A percentile compares a stretch with the other conserved stretches of the same genome.
Evolutionary conservation across 2,797 vertebrate species (phyloP).

Genomic region (Prionace glauca): DNA sequence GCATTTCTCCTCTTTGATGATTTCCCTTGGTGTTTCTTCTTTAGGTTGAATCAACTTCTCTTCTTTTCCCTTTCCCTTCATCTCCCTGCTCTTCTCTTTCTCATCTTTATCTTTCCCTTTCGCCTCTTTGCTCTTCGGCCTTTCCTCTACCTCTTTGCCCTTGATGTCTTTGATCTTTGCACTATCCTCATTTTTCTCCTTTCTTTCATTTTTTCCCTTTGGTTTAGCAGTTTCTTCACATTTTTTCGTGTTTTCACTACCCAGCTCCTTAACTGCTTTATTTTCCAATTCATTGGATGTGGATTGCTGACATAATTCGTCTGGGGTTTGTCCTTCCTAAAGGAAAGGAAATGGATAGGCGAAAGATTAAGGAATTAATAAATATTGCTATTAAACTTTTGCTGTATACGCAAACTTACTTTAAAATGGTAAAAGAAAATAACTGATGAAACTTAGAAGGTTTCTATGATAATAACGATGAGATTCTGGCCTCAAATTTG

Average conservation of each 20-base stretch:
- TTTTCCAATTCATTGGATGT: neutral
- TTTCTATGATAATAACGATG: neutral
- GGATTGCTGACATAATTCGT: neutral
- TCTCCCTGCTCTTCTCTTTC: slow-evolving; percentile 6
- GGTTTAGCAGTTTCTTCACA: neutral
- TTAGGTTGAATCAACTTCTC: slow-evolving; percentile 40
- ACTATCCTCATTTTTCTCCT: neutral
- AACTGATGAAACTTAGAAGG: neutral
- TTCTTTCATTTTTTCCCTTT: neutral
- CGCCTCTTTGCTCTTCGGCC: slow-evolving; percentile 29
- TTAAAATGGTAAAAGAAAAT: neutral
- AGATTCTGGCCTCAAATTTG: neutral
- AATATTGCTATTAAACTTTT: neutral
- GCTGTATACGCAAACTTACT: too few species aligned
- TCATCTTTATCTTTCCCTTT: neutral
- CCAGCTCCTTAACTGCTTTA: neutral
- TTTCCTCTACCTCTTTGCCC: slow-evolving; percentile 34
- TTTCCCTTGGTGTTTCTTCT: slow-evolving; percentile 37
- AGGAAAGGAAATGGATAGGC: neutral
- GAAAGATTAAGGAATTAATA: neutral
- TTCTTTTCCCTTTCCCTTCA: neutral
- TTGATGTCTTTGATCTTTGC: slow-evolving; percentile 25
- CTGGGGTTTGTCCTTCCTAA: slow-evolving; percentile 13
- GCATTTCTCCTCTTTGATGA: slow-evolving; percentile 30
- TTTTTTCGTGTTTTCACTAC: neutral